Evolutionary conservation across 2,888 invertebrate species (phyloP).

Genomic region (Autographa pulchrina): DNA sequence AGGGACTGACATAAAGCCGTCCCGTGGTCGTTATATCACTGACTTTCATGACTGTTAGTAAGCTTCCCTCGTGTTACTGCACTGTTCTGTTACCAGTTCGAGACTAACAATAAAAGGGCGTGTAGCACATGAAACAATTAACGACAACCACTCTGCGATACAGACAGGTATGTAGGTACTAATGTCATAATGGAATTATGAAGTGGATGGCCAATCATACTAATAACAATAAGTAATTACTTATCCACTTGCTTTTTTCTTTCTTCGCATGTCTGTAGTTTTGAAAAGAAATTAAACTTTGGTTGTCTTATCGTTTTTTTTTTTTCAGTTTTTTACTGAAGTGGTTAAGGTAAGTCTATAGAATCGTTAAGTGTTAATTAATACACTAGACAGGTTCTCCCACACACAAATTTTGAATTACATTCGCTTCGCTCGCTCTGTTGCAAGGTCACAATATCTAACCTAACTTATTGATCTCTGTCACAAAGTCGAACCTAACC

Average conservation of each 20-base stretch:
- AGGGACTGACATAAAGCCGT: conserved; percentile 27
- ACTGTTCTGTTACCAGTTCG: background rate
- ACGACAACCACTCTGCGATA: background rate
- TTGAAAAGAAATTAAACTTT: background rate
- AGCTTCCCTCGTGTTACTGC: background rate
- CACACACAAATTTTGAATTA: no score
- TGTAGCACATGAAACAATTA: background rate
- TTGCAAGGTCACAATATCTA: no score
- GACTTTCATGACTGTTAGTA: conserved; percentile 39
- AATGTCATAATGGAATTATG: conserved; percentile 41
- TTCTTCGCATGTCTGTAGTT: background rate
- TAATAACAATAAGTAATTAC: conserved; percentile 32
- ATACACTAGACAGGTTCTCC: no score
- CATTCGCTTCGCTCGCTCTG: no score
- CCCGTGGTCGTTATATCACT: conserved; percentile 32
- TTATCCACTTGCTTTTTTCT: background rate
- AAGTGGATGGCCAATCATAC: conserved; percentile 38
- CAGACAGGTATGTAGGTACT: background rate
- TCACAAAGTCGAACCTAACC: no score
- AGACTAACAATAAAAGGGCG: background rate
- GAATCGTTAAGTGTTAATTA: no score
- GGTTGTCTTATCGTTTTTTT: no score
- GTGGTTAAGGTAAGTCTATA: no score
- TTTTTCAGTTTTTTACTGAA: no score
- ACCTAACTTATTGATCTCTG: no score